Conservation (phyloP, 2,888 invertebrate species). For the Chaitophorus viminalis region DNA sequence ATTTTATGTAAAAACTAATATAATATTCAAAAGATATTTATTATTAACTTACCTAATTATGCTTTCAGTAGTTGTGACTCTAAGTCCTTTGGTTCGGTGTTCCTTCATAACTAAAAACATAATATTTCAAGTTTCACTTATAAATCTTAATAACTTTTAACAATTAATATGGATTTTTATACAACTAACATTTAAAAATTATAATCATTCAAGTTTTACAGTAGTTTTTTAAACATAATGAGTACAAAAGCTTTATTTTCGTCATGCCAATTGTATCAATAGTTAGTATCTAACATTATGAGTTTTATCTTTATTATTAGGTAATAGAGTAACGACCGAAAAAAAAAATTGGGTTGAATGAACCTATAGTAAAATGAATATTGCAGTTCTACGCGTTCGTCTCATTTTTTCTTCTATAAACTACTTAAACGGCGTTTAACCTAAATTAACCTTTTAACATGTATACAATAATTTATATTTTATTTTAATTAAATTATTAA, state of each 20-base stretch:
- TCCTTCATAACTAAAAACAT: conserved; percentile 63
- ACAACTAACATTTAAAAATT: background rate
- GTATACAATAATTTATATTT: background rate
- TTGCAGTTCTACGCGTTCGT: conserved; percentile 19
- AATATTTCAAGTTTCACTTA: background rate
- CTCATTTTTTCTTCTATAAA: conserved; percentile 48
- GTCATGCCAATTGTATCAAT: conserved; percentile 6
- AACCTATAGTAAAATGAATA: conserved; percentile 52
- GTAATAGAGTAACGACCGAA: conserved; percentile 60
- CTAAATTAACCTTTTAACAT: conserved; percentile 22
- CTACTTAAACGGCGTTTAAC: conserved; percentile 26
- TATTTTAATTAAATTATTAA: background rate
- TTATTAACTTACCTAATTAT: conserved; percentile 63
- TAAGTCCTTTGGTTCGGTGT: conserved; percentile 64
- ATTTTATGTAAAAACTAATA: background rate
- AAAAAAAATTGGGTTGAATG: conserved; percentile 60
- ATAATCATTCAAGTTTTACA: background rate
- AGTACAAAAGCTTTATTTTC: background rate
- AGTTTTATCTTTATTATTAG: conserved; percentile 55
- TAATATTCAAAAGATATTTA: background rate
- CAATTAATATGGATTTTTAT: background rate
- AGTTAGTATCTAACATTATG: conserved; percentile 34
- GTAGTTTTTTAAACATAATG: background rate
- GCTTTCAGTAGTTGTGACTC: conserved; percentile 64
- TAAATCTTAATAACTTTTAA: background rate